phyloP scores from a whole-genome alignment of 2,888 invertebrate genomes.

The Agrotis exclamationis region DNA sequence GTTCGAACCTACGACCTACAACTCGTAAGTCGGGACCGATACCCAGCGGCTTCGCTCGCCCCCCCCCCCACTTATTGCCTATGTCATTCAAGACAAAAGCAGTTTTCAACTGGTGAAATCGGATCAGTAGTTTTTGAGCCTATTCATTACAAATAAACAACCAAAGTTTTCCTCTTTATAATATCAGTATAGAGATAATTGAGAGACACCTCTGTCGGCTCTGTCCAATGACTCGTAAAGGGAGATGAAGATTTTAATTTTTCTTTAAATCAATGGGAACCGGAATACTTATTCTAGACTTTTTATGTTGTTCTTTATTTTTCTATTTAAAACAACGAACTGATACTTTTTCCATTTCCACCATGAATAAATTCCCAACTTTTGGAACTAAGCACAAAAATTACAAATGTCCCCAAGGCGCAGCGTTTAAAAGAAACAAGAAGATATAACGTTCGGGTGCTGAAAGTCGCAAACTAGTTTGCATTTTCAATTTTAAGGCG shows the following conservation, averaged over 20 bases:
- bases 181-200: no score
- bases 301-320: no score
- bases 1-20: no score
- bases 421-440: conserved; percentile 69
- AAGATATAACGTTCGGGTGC: conserved; percentile 68
- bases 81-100: no score
- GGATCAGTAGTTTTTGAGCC: no score
- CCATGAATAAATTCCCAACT: conserved; percentile 23
- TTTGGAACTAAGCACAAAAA: conserved; percentile 29
- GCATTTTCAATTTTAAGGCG: conserved; percentile 88
- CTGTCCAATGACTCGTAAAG: conserved; percentile 14
- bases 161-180: no score
- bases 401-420: conserved; percentile 47
- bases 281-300: conserved; percentile 9
- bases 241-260: conserved; percentile 17
- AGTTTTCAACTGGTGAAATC: no score
- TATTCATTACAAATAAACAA: no score
- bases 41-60: no score
- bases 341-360: neutral
- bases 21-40: no score
- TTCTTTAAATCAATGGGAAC: neutral
- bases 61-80: no score
- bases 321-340: neutral
- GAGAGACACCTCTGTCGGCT: conserved; percentile 6
- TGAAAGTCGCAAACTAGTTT: conserved; percentile 81